Conservation (phyloP, 2,888 invertebrate species). For the Dilophus febrilis region DNA sequence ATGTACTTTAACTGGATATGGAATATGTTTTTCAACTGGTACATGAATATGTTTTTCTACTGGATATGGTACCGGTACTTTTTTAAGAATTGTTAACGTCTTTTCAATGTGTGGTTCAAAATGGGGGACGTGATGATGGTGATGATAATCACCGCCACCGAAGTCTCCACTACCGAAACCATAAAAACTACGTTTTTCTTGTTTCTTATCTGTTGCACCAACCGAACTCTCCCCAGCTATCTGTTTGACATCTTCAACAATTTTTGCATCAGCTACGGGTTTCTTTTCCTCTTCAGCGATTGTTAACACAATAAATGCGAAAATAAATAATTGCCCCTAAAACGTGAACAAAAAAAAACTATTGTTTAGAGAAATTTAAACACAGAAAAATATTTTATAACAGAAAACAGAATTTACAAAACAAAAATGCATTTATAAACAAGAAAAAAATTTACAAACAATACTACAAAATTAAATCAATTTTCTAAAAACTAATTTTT, state of each 20-base stretch:
- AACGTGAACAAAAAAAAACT: conserved; percentile 2
- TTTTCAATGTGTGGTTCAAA: conserved; percentile 33
- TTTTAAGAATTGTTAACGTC: conserved; percentile 55
- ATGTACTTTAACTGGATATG: conserved; percentile 41
- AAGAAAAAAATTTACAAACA: too few species aligned
- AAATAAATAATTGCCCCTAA: conserved; percentile 29
- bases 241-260: conserved; percentile 23
- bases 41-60: conserved; percentile 47
- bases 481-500: too few species aligned
- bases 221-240: conserved; percentile 25
- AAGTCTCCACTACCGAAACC: conserved; percentile 38
- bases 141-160: conserved; percentile 31
- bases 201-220: conserved; percentile 43
- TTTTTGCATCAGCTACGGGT: conserved; percentile 32
- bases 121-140: conserved; percentile 15
- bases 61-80: conserved; percentile 51
- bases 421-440: too few species aligned
- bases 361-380: background rate
- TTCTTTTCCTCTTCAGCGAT: conserved; percentile 39
- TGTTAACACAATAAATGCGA: conserved; percentile 41
- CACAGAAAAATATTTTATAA: too few species aligned
- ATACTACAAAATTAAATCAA: too few species aligned
- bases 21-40: conserved; percentile 47
- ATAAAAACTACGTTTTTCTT: conserved; percentile 57
- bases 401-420: too few species aligned